These are phyloP conservation scores for Rhodeus uyekii DNA, from an alignment of 2,797 vertebrate species.

Conservation along the genomic window DNA sequence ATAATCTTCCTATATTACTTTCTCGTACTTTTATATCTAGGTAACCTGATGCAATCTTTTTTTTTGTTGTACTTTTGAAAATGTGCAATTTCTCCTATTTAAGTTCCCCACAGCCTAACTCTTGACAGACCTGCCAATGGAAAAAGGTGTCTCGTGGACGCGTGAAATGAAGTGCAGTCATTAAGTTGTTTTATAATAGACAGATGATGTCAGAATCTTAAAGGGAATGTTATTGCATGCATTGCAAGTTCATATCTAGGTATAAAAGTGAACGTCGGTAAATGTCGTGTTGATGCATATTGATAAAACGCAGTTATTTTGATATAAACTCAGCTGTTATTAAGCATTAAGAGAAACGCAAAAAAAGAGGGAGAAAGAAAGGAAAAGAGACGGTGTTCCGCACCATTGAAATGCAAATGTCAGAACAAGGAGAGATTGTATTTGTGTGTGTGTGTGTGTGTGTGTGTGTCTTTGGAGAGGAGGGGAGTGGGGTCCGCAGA, in stretches of 20 bases:
- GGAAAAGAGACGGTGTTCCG: constrained; percentile 74
- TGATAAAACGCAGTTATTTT: too few relatives aligned
- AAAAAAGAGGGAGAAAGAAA: constrained; percentile 48
- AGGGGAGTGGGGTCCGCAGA: constrained; percentile 66
- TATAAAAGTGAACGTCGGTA: neutral
- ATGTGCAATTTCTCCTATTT: neutral
- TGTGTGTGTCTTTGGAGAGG: constrained; percentile 66
- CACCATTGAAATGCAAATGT: constrained; percentile 87
- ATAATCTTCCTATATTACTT: neutral
- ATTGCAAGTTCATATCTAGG: neutral
- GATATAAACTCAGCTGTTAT: too few relatives aligned
- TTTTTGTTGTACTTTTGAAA: neutral
- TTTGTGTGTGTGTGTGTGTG: constrained; percentile 67
- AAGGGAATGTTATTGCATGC: neutral
- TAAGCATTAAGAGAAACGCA: constrained; percentile 61
- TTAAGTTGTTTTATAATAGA: constrained; percentile 26
- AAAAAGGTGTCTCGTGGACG: neutral
- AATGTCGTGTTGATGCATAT: constrained; percentile 15
- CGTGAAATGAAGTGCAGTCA: neutral
- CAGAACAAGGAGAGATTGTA: constrained; percentile 85
- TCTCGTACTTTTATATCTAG: neutral
- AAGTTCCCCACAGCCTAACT: neutral
- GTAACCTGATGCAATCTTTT: neutral
- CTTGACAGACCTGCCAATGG: neutral
- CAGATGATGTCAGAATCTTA: neutral